These are phyloP conservation scores for Pterois miles DNA, from an alignment of 2,797 vertebrate genomes.

Conservation along the genomic window DNA sequence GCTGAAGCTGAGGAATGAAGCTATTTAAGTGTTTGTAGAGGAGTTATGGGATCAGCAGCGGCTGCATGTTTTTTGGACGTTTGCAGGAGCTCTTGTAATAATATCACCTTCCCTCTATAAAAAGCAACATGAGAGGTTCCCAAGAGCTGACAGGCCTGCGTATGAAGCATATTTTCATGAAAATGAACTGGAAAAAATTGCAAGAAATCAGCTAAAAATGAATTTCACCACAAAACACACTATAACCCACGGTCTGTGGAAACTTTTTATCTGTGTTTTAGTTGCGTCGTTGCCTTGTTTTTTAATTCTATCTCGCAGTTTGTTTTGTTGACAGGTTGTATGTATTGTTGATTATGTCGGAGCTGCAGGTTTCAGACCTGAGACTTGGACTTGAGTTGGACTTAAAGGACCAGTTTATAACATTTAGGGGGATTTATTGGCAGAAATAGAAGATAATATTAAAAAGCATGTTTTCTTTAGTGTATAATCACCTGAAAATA, in stretches of 20 bases:
- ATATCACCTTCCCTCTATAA: conserved; percentile 14
- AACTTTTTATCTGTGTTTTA: not conserved
- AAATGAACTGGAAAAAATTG: not conserved
- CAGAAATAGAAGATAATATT: too few species aligned
- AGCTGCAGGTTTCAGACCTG: not conserved
- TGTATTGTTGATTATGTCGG: not conserved
- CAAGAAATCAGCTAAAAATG: not conserved
- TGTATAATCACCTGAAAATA: too few species aligned
- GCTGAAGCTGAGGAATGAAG: conserved; percentile 1
- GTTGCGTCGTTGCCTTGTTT: not conserved
- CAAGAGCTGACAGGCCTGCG: not conserved
- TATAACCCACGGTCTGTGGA: not conserved
- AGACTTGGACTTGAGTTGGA: not conserved
- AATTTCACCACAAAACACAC: not conserved
- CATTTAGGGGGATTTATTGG: not conserved
- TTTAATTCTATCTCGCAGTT: not conserved
- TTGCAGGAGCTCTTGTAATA: conserved; percentile 38
- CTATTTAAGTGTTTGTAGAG: not conserved
- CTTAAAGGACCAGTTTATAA: not conserved
- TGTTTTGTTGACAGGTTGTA: not conserved
- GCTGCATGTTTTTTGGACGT: conserved; percentile 22
- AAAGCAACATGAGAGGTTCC: conserved; percentile 6
- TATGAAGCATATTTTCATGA: not conserved
- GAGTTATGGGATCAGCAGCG: conserved; percentile 20
- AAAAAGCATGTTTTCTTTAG: too few species aligned